Evolutionary conservation across 92 coral and sea anemone species (phyloP).

Genomic region (Umimayanthus kanabou): DNA sequence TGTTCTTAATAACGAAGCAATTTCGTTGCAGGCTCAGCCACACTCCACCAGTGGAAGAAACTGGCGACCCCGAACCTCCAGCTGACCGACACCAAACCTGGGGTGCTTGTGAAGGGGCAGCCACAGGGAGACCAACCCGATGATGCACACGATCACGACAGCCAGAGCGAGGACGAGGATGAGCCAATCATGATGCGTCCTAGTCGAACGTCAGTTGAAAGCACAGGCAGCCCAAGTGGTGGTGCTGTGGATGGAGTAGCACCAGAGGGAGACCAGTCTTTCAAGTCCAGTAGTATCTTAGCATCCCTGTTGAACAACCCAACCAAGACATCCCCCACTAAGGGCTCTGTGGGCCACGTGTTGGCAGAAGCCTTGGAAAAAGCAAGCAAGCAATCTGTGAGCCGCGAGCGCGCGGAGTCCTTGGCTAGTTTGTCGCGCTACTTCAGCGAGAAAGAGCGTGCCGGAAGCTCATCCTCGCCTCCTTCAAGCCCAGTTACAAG

Average conservation of each 20-base stretch:
- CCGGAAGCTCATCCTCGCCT: slow-evolving; percentile 34
- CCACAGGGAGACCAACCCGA: slow-evolving; percentile 37
- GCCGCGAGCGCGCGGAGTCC: slow-evolving; percentile 79
- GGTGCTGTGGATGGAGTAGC: slow-evolving; percentile 58
- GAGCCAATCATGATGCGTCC: slow-evolving; percentile 65
- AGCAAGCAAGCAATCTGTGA: slow-evolving; percentile 79
- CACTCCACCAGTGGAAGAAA: slow-evolving; percentile 95
- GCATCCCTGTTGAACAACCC: slow-evolving; percentile 78
- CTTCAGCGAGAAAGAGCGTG: slow-evolving; percentile 86
- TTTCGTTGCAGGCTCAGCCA: slow-evolving; percentile 73
- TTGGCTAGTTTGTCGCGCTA: slow-evolving; percentile 76
- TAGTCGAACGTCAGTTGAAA: neutral
- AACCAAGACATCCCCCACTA: slow-evolving; percentile 65
- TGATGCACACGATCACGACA: slow-evolving; percentile 56
- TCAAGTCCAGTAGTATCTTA: slow-evolving; percentile 65
- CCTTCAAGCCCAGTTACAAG: slow-evolving; percentile 58
- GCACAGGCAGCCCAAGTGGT: slow-evolving; percentile 29
- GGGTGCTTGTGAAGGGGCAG: slow-evolving; percentile 92
- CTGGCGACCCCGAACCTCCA: slow-evolving; percentile 92
- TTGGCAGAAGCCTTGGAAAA: slow-evolving; percentile 78
- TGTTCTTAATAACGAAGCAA: neutral
- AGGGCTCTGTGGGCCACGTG: slow-evolving; percentile 80
- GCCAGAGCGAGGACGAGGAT: slow-evolving; percentile 65
- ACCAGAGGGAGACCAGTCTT: slow-evolving; percentile 56
- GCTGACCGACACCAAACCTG: slow-evolving; percentile 82